Conservation (phyloP, 2,797 vertebrate species). For the Amniataba percoides region DNA sequence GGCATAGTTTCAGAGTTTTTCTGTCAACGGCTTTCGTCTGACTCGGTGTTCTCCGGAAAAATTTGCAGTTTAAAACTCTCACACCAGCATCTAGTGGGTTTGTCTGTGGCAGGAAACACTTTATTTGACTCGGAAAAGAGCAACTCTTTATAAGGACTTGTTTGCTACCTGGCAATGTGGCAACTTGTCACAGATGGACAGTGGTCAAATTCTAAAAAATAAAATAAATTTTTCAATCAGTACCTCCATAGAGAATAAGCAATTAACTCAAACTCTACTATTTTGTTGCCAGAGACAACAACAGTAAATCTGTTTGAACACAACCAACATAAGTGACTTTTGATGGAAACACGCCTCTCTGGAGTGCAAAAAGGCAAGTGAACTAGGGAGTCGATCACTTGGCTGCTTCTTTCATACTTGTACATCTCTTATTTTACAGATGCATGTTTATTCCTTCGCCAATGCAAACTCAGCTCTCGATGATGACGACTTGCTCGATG, state of each 20-base stretch:
- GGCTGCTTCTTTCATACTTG: neutral
- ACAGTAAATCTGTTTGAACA: neutral
- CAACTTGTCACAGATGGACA: neutral
- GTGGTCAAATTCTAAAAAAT: neutral
- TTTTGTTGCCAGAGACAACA: neutral
- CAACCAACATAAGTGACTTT: neutral
- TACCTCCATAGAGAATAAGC: neutral
- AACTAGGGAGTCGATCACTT: neutral
- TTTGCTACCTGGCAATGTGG: neutral
- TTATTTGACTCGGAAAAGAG: slow-evolving; percentile 26
- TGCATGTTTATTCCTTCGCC: neutral
- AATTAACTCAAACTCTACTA: neutral
- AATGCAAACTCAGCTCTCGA: neutral
- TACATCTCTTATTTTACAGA: neutral
- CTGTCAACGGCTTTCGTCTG: slow-evolving; percentile 61
- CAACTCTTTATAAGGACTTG: neutral
- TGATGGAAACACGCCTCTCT: neutral
- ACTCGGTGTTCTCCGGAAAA: slow-evolving; percentile 49
- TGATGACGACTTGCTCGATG: neutral
- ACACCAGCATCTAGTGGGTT: slow-evolving; percentile 47
- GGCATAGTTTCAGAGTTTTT: slow-evolving; percentile 63
- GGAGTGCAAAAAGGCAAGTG: neutral
- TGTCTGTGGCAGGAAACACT: slow-evolving; percentile 48
- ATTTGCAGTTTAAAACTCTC: slow-evolving; percentile 33
- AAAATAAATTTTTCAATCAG: neutral